These are phyloP conservation scores for Myotis daubentonii DNA, from an alignment of 2,797 vertebrate genomes.

Conservation along the genomic window DNA sequence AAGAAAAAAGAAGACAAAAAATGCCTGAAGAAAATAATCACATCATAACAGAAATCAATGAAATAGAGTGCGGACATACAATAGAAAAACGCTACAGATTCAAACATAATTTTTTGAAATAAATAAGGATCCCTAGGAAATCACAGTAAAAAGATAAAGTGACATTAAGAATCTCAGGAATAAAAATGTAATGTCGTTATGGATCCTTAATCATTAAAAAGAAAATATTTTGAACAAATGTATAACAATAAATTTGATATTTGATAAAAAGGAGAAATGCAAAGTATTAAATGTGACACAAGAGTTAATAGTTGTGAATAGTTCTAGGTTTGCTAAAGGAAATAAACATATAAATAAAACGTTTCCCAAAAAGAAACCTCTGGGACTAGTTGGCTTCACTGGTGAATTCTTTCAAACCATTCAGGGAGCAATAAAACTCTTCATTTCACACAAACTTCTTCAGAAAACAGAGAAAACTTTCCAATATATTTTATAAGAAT, in stretches of 20 bases:
- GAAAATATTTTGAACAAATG: background rate
- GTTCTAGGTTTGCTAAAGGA: background rate
- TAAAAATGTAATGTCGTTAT: background rate
- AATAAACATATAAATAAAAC: background rate
- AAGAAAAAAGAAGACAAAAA: background rate
- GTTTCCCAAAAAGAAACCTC: background rate
- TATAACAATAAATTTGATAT: background rate
- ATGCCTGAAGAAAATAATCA: slow-evolving; percentile 24
- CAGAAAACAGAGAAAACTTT: background rate
- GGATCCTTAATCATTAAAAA: background rate
- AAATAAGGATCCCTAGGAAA: background rate
- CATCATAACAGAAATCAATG: background rate
- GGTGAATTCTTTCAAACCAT: background rate
- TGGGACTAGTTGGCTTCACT: background rate
- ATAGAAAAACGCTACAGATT: background rate
- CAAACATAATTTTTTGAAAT: slow-evolving; percentile 19
- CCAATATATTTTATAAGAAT: background rate
- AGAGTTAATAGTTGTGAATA: background rate
- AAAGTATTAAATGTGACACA: background rate
- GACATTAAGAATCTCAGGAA: background rate
- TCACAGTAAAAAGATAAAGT: background rate
- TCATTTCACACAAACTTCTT: background rate
- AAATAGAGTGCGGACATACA: background rate
- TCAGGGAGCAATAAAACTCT: background rate
- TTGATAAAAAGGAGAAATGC: background rate